Percentiles rank a stretch among this genome's conserved stretches.
phyloP scores from a whole-genome alignment of 1,140 invertebrate genomes.

The Lasioglossum baleicum region DNA sequence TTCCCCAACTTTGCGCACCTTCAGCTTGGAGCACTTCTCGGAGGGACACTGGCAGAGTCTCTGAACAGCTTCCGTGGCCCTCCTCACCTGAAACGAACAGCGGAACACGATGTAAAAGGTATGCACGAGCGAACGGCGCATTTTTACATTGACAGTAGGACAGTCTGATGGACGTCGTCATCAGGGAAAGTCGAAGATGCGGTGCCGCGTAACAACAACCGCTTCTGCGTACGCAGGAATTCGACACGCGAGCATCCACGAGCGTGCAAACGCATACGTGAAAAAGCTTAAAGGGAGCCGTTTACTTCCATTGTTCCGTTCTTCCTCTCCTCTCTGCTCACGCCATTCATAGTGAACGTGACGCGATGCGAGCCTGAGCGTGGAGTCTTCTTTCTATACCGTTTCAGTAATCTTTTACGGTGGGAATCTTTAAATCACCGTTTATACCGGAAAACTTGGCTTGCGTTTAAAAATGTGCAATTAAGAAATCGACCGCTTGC shows the following conservation, averaged over 20 bases:
- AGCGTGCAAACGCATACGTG: conserved; percentile 44
- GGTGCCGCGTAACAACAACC: conserved; percentile 45
- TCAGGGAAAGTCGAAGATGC: conserved; percentile 30
- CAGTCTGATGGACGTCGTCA: conserved; percentile 12
- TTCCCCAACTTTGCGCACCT: conserved; percentile 89
- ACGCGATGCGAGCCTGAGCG: conserved; percentile 5
- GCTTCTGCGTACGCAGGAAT: conserved; percentile 41
- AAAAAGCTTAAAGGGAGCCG: conserved; percentile 39
- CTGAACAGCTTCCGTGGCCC: conserved; percentile 85
- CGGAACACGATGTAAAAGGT: background rate
- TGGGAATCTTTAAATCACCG: too few species aligned
- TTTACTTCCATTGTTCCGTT: conserved; percentile 43
- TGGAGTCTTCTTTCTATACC: background rate
- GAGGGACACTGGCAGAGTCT: conserved; percentile 85
- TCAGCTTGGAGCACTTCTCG: conserved; percentile 86
- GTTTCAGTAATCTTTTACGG: background rate
- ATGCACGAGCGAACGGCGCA: background rate
- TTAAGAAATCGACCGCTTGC: too few species aligned
- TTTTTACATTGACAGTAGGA: conserved; percentile 10
- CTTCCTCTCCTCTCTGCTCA: background rate
- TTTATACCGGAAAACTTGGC: too few species aligned
- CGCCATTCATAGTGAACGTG: conserved; percentile 23
- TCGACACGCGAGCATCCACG: conserved; percentile 20
- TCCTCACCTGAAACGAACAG: conserved; percentile 81
- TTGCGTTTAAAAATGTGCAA: too few species aligned